Percentiles rank a stretch among this genome's conserved stretches.
phyloP scores from a whole-genome alignment of 2,888 invertebrate species.

The Physocephala rufipes region DNA sequence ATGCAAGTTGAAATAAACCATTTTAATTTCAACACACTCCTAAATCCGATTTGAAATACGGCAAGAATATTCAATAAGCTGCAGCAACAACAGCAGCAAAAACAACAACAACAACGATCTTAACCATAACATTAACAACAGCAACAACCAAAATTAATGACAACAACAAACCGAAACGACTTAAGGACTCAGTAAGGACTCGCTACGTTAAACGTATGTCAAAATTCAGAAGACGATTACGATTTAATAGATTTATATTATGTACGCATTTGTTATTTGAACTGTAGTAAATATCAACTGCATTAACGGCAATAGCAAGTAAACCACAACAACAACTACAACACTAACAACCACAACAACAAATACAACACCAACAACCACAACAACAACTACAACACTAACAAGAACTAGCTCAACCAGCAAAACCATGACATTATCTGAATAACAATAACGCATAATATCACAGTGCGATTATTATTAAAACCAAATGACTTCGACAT shows the following conservation, averaged over 20 bases:
- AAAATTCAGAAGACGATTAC: no score
- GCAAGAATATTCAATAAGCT: conserved; percentile 21
- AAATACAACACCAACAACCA: not conserved
- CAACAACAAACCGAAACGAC: not conserved
- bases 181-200: not conserved
- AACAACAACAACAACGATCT: conserved; percentile 11
- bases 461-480: not conserved
- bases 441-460: no score
- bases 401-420: no score
- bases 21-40: not conserved
- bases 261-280: no score
- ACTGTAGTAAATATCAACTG: not conserved
- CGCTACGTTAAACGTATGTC: no score
- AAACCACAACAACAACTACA: not conserved
- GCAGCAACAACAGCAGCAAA: not conserved
- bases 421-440: no score
- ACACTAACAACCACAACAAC: not conserved
- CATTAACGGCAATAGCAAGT: not conserved
- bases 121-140: not conserved
- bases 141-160: not conserved
- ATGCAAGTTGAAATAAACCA: not conserved
- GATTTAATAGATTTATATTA: no score
- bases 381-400: no score
- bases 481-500: not conserved
- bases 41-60: conserved; percentile 12